phyloP scores from a whole-genome alignment of 2,797 vertebrate species.

The Peromyscus aztecus region DNA sequence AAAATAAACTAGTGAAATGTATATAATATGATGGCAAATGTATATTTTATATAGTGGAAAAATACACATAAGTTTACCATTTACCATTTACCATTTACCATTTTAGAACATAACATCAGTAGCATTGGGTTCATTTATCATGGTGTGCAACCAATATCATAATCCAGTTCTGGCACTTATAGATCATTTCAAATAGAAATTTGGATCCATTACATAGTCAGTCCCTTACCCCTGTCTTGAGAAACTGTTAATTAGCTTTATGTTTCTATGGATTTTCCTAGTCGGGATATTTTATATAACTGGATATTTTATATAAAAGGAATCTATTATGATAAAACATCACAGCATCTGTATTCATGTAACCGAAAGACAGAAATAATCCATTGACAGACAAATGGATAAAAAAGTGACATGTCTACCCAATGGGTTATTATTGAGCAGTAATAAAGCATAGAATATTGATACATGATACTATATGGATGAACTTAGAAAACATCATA shows the following conservation, averaged over 20 bases:
- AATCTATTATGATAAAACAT: constrained; percentile 1
- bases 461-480: neutral
- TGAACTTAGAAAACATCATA: neutral
- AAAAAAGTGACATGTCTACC: neutral
- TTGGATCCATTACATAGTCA: neutral
- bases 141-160: neutral
- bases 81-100: constrained; percentile 10
- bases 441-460: neutral
- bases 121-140: neutral
- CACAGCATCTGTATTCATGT: neutral
- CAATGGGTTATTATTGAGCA: constrained; percentile 28
- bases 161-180: neutral
- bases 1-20: neutral
- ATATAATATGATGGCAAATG: no score
- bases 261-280: neutral
- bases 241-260: constrained; percentile 16
- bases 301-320: constrained; percentile 47
- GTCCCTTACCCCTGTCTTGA: neutral
- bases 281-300: constrained; percentile 45
- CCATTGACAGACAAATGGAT: neutral
- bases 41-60: neutral
- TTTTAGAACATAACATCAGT: neutral
- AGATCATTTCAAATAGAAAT: constrained; percentile 19
- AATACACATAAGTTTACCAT: neutral
- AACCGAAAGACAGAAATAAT: neutral